Percentiles rank a stretch among this genome's conserved stretches.
phyloP scores from a whole-genome alignment of 2,113 vertebrate genomes.

The Gymnorhina tibicen region DNA sequence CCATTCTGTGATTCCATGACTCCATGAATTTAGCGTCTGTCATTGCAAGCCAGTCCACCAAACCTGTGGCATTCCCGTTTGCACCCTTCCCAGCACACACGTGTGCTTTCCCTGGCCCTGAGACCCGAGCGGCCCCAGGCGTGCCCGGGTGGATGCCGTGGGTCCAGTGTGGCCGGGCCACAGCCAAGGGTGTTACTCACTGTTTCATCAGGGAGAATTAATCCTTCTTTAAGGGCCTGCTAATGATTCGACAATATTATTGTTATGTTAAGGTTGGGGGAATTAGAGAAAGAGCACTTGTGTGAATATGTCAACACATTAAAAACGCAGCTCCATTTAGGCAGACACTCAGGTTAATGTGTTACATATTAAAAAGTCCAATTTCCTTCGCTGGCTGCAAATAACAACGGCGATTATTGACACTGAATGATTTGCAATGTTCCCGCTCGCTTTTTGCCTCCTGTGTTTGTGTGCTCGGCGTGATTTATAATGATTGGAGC shows the following conservation, averaged over 20 bases:
- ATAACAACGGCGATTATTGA: conserved; percentile 30
- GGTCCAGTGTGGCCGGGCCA: neutral
- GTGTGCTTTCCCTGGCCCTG: neutral
- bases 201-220: conserved; percentile 31
- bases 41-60: neutral
- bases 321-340: conserved; percentile 34
- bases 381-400: conserved; percentile 53
- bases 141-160: neutral
- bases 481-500: conserved; percentile 22
- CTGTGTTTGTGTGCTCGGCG: neutral
- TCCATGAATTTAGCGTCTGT: neutral
- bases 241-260: conserved; percentile 61
- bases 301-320: conserved; percentile 44
- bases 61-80: neutral
- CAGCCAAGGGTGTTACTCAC: neutral
- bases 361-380: conserved; percentile 58
- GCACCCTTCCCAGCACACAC: neutral
- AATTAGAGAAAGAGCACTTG: conserved; percentile 52
- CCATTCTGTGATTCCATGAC: neutral
- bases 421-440: conserved; percentile 34
- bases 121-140: neutral
- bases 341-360: conserved; percentile 55
- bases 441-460: neutral
- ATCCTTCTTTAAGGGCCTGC: conserved; percentile 34
- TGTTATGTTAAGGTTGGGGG: conserved; percentile 23